phyloP scores from a whole-genome alignment of 53 echinoderm and acorn worm genomes.

The Temnopleurus reevesii region DNA sequence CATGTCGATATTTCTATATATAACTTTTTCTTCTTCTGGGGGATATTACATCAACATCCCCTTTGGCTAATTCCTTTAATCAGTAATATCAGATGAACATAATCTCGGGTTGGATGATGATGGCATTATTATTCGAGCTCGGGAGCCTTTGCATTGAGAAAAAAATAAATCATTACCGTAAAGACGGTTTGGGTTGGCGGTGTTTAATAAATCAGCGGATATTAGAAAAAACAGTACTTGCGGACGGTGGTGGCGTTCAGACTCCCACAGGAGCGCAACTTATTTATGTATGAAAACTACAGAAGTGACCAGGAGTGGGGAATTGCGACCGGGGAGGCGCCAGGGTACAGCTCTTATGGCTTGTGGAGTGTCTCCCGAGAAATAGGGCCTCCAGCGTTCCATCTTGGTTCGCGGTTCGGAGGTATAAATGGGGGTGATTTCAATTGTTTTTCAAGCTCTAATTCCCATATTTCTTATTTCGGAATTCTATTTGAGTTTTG shows the following conservation, averaged over 20 bases:
- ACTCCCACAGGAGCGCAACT: not conserved
- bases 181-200: not conserved
- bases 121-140: not conserved
- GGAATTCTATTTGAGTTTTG: not conserved
- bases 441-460: not conserved
- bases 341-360: not conserved
- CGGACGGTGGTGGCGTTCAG: not conserved
- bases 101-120: not conserved
- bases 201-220: slow-evolving; percentile 2
- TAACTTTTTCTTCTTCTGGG: too few species aligned
- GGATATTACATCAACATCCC: too few species aligned
- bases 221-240: not conserved
- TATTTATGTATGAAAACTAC: slow-evolving; percentile 28
- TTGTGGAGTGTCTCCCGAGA: not conserved
- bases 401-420: not conserved
- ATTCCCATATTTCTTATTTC: not conserved
- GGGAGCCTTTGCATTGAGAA: not conserved
- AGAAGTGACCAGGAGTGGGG: not conserved
- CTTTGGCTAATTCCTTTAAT: not conserved
- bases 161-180: not conserved
- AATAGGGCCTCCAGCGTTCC: not conserved
- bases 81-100: not conserved
- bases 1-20: too few species aligned
- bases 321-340: not conserved
- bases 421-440: not conserved